phyloP scores from a whole-genome alignment of 2,888 invertebrate species.

The Apocheima hispidaria region DNA sequence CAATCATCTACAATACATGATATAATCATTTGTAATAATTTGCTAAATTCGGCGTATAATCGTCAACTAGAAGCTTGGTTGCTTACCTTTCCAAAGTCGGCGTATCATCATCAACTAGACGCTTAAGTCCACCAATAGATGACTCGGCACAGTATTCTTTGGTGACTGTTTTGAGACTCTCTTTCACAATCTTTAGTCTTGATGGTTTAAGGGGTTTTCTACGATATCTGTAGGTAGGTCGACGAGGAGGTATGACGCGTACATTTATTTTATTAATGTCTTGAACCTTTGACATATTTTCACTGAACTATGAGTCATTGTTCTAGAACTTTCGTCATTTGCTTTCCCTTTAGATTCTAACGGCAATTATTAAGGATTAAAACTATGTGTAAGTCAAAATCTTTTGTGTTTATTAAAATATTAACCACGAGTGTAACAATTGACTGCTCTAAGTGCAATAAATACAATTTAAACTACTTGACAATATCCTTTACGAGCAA shows the following conservation, averaged over 20 bases:
- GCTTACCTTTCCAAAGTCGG: conserved; percentile 74
- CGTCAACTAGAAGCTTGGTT: too few species aligned
- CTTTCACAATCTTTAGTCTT: conserved; percentile 59
- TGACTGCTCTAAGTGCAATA: conserved; percentile 8
- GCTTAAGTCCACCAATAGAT: conserved; percentile 79
- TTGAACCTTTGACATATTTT: conserved; percentile 6
- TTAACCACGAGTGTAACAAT: conserved; percentile 3
- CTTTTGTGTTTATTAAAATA: too few species aligned
- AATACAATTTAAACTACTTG: conserved; percentile 22
- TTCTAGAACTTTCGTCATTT: neutral
- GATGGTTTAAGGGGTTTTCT: conserved; percentile 48
- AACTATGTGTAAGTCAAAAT: too few species aligned
- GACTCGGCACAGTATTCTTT: conserved; percentile 79
- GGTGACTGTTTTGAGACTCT: conserved; percentile 66
- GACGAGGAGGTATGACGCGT: conserved; percentile 7
- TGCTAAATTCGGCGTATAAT: too few species aligned
- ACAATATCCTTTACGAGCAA: conserved; percentile 29
- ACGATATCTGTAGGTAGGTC: conserved; percentile 30
- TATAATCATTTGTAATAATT: too few species aligned
- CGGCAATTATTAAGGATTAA: too few species aligned
- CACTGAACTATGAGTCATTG: neutral
- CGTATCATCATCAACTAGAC: conserved; percentile 72
- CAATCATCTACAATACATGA: too few species aligned
- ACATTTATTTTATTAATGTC: conserved; percentile 1
- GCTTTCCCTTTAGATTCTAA: neutral